Evolutionary conservation across 2,113 vertebrate genomes (phyloP).

Genomic region (Uria lomvia): DNA sequence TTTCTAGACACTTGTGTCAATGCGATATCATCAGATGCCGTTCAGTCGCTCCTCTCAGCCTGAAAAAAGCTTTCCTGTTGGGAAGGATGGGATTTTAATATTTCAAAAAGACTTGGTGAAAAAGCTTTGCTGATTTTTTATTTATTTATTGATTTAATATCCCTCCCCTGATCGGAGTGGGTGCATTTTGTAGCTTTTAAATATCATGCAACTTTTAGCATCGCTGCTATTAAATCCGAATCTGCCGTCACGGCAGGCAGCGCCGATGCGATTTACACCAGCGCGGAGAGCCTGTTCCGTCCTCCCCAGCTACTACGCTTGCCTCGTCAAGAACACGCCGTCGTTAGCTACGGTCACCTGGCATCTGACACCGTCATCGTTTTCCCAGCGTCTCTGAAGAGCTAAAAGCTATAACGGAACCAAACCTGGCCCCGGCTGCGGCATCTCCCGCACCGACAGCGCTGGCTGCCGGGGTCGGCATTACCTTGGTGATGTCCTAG

Average conservation of each 20-base stretch:
- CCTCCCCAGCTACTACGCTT: not conserved
- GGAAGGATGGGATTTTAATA: constrained; percentile 48
- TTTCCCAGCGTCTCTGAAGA: not conserved
- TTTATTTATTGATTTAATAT: not conserved
- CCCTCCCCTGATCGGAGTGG: constrained; percentile 31
- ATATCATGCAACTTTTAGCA: constrained; percentile 55
- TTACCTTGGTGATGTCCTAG: not conserved
- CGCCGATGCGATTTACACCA: not conserved
- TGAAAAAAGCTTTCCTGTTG: constrained; percentile 55
- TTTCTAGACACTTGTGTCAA: constrained; percentile 64
- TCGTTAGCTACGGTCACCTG: not conserved
- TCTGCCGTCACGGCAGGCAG: constrained; percentile 25
- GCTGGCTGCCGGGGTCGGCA: accelerated
- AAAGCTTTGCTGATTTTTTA: constrained; percentile 10
- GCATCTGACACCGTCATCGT: not conserved
- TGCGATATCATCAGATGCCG: constrained; percentile 47
- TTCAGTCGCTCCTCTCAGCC: constrained; percentile 23
- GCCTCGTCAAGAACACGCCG: not conserved
- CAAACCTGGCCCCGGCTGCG: not conserved
- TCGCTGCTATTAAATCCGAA: not conserved
- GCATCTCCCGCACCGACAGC: not conserved
- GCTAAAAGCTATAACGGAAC: not conserved
- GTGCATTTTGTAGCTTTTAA: constrained; percentile 41
- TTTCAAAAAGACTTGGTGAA: not conserved
- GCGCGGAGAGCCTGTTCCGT: not conserved